These are phyloP conservation scores for Chrosomus eos DNA, from an alignment of 2,797 vertebrate species.

Conservation along the genomic window DNA sequence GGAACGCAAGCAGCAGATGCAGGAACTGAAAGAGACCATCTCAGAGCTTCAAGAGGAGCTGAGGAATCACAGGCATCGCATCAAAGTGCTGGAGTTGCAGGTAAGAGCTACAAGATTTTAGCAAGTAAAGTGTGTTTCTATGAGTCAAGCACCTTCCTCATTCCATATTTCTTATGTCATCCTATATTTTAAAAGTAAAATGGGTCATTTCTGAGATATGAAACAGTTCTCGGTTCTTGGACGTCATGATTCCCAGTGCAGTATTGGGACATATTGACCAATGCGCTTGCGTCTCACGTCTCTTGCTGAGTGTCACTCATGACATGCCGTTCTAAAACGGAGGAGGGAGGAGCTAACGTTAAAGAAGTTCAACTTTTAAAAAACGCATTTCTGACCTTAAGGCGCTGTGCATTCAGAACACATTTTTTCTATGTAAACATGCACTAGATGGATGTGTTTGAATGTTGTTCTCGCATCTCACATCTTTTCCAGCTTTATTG, in stretches of 20 bases:
- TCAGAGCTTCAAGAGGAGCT: constrained; percentile 81
- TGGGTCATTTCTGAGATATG: neutral
- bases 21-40: constrained; percentile 76
- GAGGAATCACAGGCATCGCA: constrained; percentile 76
- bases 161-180: neutral
- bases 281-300: too few species aligned
- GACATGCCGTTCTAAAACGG: too few species aligned
- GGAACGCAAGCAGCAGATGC: constrained; percentile 79
- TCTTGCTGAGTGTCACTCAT: too few species aligned
- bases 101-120: constrained; percentile 59
- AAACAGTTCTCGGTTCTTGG: neutral
- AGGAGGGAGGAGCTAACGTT: too few species aligned
- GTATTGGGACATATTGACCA: neutral
- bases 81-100: constrained; percentile 79
- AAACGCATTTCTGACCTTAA: too few species aligned
- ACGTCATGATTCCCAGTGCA: neutral
- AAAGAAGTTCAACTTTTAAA: too few species aligned
- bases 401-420: too few species aligned
- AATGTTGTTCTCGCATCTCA: too few species aligned
- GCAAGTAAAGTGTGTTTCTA: neutral
- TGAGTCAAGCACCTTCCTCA: neutral
- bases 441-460: too few species aligned
- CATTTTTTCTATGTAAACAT: too few species aligned
- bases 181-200: neutral
- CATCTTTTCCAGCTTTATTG: too few species aligned